Evolutionary conservation across 2,113 vertebrate species (phyloP), one percentile per base, ranked within the genome.

Genomic region (Nestor notabilis): DNA sequence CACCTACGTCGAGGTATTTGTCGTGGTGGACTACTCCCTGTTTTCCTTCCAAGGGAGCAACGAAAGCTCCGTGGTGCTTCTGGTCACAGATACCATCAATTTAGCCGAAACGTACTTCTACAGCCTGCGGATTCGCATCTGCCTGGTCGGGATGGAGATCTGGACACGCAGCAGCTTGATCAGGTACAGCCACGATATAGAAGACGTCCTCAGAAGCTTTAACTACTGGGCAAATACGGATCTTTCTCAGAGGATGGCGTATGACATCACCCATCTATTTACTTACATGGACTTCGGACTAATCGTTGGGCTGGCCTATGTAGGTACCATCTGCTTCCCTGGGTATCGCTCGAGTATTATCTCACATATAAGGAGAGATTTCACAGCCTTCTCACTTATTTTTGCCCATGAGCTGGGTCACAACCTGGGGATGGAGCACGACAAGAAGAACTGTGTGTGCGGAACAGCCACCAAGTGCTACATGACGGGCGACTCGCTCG

Each of bases 321-420:
- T 53, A 21, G 79, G 91, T 21, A 53, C 24, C 19, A 33, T 86
- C n/a, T 96, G 96, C 66, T 25, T n/a, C 10, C 24, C 44, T 1
- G 1, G 7, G 6, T 19, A 19, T 15, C 31, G 35, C 0, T 35
- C 47, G 3, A 94, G 58, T 4, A 25, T 94, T 7, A 10, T 14
- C 4, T 52, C 66, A 5, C n/a, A 41, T 19, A 12, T 90, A 13
- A 14, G 4, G 7, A 39, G 46, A 16, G 1, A 20, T 6, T 24
- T 66, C 37, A 4, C 71, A 14, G 74, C 69, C 5, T 68, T 53
- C 4, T 63, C 86, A 10, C 86, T 64, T 11, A 79, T 92, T n/a
- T 28, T 89, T 3, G 24, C 92, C 52, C 96, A 96, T 5, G 78
- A 87, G 24, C 13, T 97, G 60, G 97, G 92, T 17, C 87, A 96